These are phyloP conservation scores for Oryzias woworae DNA, from an alignment of 2,113 vertebrate genomes.

Conservation along the genomic window DNA sequence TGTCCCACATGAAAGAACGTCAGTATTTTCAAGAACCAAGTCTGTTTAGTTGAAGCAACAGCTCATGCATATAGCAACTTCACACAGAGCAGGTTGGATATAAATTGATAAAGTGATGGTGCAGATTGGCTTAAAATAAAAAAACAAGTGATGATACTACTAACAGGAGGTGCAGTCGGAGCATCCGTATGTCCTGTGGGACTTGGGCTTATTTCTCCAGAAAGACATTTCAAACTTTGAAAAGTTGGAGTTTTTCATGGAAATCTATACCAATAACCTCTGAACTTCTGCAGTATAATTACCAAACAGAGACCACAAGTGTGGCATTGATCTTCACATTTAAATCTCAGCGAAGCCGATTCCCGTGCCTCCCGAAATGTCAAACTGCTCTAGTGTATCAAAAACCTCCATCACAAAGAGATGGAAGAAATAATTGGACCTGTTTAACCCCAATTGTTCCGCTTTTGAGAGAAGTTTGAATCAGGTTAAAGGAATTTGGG, in stretches of 20 bases:
- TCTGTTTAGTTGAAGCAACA: too few relatives aligned
- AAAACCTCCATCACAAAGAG: neutral
- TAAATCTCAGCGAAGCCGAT: neutral
- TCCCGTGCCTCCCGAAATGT: neutral
- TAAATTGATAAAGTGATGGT: too few relatives aligned
- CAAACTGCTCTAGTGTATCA: neutral
- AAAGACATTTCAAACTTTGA: neutral
- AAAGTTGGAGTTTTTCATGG: neutral
- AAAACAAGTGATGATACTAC: too few relatives aligned
- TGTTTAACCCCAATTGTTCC: neutral
- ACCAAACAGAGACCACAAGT: neutral
- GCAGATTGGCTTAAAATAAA: too few relatives aligned
- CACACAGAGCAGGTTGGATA: too few relatives aligned
- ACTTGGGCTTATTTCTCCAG: neutral
- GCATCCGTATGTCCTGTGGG: too few relatives aligned
- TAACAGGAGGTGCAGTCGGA: too few relatives aligned
- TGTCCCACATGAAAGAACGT: too few relatives aligned
- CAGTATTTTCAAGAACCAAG: too few relatives aligned
- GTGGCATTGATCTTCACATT: neutral
- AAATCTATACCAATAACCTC: neutral
- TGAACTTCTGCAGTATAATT: neutral
- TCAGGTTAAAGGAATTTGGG: neutral
- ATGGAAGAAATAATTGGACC: neutral
- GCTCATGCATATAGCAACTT: too few relatives aligned
- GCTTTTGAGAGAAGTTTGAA: neutral